These are phyloP conservation scores for Biston betularia DNA, from an alignment of 2,888 invertebrate genomes.

Conservation along the genomic window DNA sequence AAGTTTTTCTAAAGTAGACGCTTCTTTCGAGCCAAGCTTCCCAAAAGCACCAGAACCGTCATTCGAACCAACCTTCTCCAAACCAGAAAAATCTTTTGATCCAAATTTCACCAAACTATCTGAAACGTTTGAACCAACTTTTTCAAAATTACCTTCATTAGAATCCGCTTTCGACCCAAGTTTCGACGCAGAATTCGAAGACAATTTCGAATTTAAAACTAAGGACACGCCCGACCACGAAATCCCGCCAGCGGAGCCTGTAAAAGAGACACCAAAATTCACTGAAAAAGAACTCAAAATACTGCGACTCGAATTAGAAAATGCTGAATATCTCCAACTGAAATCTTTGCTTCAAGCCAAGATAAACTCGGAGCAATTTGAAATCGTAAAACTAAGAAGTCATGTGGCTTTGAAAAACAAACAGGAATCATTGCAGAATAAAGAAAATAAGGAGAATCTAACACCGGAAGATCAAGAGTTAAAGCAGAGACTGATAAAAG, in stretches of 20 bases:
- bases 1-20: constrained; percentile 12
- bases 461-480: constrained; percentile 75
- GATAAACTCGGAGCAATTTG: constrained; percentile 90
- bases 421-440: constrained; percentile 67
- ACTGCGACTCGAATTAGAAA: constrained; percentile 88
- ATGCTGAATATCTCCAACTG: constrained; percentile 88
- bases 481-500: constrained; percentile 81
- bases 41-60: not conserved
- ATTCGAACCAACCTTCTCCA: constrained; percentile 11
- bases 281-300: constrained; percentile 86
- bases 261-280: constrained; percentile 79
- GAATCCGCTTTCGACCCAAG: constrained; percentile 49
- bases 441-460: constrained; percentile 71
- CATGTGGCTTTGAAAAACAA: constrained; percentile 82
- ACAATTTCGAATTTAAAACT: constrained; percentile 68
- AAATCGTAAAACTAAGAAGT: constrained; percentile 88
- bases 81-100: constrained; percentile 23
- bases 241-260: constrained; percentile 53
- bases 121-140: constrained; percentile 8
- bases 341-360: constrained; percentile 89
- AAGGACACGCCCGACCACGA: constrained; percentile 60
- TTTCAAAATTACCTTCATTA: constrained; percentile 14
- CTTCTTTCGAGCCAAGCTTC: constrained; percentile 9
- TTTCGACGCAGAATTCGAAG: constrained; percentile 61
- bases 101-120: constrained; percentile 12